Evolutionary conservation across 2,113 vertebrate species (phyloP).

Genomic region (Dryoscopus gambensis): DNA sequence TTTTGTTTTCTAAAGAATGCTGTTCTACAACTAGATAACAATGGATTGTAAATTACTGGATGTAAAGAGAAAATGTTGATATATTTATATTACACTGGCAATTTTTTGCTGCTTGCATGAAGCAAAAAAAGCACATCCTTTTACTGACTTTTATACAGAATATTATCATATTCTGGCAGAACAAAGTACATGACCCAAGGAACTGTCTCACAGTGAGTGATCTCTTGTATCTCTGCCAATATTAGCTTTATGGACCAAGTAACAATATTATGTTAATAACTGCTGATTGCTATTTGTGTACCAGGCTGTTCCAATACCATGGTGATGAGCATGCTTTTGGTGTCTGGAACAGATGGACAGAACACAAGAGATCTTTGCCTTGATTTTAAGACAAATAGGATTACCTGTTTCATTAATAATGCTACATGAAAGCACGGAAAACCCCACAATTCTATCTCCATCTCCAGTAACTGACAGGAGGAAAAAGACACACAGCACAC

Average conservation of each 20-base stretch:
- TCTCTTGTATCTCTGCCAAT: neutral
- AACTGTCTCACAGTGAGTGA: neutral
- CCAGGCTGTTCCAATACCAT: conserved; percentile 37
- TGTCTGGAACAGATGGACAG: conserved; percentile 49
- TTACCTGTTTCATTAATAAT: conserved; percentile 66
- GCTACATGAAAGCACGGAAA: conserved; percentile 57
- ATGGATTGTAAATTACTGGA: neutral
- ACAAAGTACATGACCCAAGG: neutral
- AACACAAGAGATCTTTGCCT: conserved; percentile 18
- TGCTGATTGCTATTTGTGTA: conserved; percentile 33
- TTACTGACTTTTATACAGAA: neutral
- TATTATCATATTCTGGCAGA: neutral
- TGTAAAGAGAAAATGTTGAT: neutral
- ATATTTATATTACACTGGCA: neutral
- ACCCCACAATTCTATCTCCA: conserved; percentile 55
- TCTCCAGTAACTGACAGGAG: conserved; percentile 29
- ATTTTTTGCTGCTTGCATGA: neutral
- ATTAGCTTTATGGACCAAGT: conserved; percentile 37
- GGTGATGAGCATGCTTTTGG: conserved; percentile 25
- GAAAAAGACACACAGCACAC: neutral
- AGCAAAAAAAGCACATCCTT: neutral
- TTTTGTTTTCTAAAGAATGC: neutral
- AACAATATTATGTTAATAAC: conserved; percentile 32
- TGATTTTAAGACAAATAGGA: conserved; percentile 35
- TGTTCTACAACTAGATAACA: neutral